phyloP scores from a whole-genome alignment of 2,113 vertebrate species.

The Onychostoma macrolepis region DNA sequence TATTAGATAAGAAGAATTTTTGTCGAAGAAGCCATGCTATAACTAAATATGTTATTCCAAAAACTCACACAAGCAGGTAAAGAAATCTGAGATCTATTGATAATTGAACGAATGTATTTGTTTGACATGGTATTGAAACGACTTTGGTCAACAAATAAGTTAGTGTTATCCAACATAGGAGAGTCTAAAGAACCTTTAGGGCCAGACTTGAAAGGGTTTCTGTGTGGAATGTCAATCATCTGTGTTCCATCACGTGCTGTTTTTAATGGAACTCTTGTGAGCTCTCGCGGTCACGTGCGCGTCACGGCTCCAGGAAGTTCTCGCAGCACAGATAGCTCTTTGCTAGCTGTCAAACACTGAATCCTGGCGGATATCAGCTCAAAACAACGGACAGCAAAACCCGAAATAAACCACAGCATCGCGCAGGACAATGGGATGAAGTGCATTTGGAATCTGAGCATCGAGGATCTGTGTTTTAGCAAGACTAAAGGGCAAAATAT shows the following conservation, averaged over 20 bases:
- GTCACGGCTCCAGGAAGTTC: slow-evolving; percentile 20
- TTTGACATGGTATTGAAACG: no score
- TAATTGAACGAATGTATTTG: no score
- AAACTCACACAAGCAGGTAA: no score
- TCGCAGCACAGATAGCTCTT: background rate
- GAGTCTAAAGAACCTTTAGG: no score
- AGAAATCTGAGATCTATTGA: no score
- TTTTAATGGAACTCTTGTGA: background rate
- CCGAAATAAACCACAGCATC: background rate
- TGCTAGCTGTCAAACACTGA: slow-evolving; percentile 17
- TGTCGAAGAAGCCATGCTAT: no score
- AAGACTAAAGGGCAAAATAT: background rate
- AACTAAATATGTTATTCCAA: no score
- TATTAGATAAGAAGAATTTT: no score
- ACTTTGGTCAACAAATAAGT: no score
- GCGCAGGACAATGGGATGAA: slow-evolving; percentile 4
- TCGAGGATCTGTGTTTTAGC: background rate
- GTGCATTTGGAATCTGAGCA: background rate
- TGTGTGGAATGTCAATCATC: background rate
- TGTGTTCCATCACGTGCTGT: background rate
- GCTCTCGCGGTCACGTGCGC: slow-evolving; percentile 12
- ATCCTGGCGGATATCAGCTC: background rate
- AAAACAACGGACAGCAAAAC: background rate
- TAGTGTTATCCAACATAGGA: no score
- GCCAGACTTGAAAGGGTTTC: no score